A percentile compares a stretch with the other conserved stretches of the same genome.
phyloP scores from a whole-genome alignment of 2,888 invertebrate species.

The Trachelus troglodyta region DNA sequence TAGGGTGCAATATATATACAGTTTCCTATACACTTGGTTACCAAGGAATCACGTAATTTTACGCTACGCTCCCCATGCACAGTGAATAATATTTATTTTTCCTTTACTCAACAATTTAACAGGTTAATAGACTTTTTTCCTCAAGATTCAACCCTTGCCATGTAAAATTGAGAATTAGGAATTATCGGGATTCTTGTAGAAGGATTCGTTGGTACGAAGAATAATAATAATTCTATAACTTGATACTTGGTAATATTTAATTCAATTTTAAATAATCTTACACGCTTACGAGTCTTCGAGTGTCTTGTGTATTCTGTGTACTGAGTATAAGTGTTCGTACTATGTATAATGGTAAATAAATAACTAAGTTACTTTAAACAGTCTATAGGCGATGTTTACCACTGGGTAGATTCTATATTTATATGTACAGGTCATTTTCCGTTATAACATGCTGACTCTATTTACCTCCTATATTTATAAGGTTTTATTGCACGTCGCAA shows the following conservation, averaged over 20 bases:
- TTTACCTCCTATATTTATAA: constrained; percentile 29
- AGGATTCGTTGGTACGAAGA: too few species aligned
- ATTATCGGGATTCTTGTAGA: too few species aligned
- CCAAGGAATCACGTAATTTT: too few species aligned
- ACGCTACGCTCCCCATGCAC: too few species aligned
- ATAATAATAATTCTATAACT: too few species aligned
- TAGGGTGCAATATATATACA: too few species aligned
- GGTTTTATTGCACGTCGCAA: constrained; percentile 56
- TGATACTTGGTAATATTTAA: constrained; percentile 58
- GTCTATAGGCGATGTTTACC: constrained; percentile 60
- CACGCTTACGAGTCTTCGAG: constrained; percentile 34
- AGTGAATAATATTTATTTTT: too few species aligned
- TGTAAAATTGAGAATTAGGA: too few species aligned
- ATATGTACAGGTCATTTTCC: constrained; percentile 31
- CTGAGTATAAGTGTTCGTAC: constrained; percentile 27
- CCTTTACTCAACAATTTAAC: too few species aligned
- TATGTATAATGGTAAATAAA: constrained; percentile 58
- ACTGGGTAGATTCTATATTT: constrained; percentile 31
- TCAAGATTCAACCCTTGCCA: too few species aligned
- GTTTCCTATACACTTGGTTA: too few species aligned
- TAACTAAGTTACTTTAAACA: constrained; percentile 65
- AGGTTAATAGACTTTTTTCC: too few species aligned
- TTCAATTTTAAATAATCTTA: constrained; percentile 62
- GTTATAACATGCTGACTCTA: constrained; percentile 9
- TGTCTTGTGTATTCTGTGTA: constrained; percentile 33